Base-by-base conservation (phyloP, 2,113 vertebrate species). In the Pelobates fuscus region DNA sequence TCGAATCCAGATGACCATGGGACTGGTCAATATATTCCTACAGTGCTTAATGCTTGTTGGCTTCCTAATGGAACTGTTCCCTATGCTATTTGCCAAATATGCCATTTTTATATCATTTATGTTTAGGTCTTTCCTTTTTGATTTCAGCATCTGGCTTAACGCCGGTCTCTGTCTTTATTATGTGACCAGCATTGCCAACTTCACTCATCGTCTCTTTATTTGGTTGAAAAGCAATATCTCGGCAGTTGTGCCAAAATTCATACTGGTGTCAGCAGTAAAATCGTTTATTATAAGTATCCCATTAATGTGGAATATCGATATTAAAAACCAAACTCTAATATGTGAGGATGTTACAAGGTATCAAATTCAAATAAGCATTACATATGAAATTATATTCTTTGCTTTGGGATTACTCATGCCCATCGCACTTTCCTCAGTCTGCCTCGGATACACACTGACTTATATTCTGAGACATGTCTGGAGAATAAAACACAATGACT, bases 101-200 rank as follows among this genome's bases (percentile, higher is more conserved):
- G n/a, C n/a, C n/a, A n/a, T n/a, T n/a, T n/a, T n/a, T n/a, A n/a
- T n/a, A n/a, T n/a, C 1, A 18, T 17, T 11, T 44, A 52, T 49
- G 8, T 17, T 10, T 27, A 30, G 25, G 10, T 11, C 6, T 2
- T 55, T 54, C 11, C 46, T 30, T 1, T 14, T 54, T 14, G 12
- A 55, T 11, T 68, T 21, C 66, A 55, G 25, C 29, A 57, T 37
- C 30, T 69, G 67, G 67, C 20, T 69, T 7, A 69, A 26, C 2
- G 52, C 49, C 67, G 57, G 67, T 49, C 29, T 69, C 67, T 41
- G 67, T 2, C 5, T 29, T 20, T 58, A 69, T 30, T 69, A 58
- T 21, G 52, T 46, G 1, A 12, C 21, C 49, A 58, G 18, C 49
- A 57, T 69, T 52, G 41, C 25, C 43, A 63, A 17, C 3, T 23